Evolutionary conservation across 2,888 invertebrate species (phyloP), one percentile per base, ranked within the genome.

Genomic region (Ornithoptera priamus): DNA sequence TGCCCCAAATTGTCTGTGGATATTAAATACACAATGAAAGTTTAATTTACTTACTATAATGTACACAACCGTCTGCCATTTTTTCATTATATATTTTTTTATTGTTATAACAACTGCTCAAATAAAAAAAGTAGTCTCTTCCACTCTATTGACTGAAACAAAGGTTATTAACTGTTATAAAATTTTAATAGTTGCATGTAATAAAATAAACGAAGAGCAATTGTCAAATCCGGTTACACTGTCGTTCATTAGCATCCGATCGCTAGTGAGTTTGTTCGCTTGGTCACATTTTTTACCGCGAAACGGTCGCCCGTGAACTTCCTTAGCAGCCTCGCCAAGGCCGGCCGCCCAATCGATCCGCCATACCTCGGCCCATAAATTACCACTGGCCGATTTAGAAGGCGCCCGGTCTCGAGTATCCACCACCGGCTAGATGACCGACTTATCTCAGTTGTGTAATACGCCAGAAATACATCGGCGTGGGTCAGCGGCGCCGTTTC

Each of bases 291-390:
- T 74, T 71, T 69, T 65, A 70, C 68, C 68, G 76, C 60, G 78
- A 76, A 77, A 75, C 76, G 76, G 74, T 74, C 83, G 90, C 82
- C 92, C 93, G 76, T 93, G 92, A 93, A 93, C 93, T 92, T 91
- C 88, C 86, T 85, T 74, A 79, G 82, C 85, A 85, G 87, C 88
- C 78, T 81, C 80, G 79, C 79, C 91, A 93, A 93, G 93, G 93
- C 83, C 92, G 80, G 72, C 74, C 78, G 82, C 79, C 81, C 81
- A 80, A 89, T 89, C 90, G 88, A 89, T 87, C 81, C 80, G 75
- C 72, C 75, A 79, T 77, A 80, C 79, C 75, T 75, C 73, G 72
- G 46, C 69, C 80, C 82, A 84, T 86, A 84, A 85, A 87, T 87
- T 86, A 81, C 79, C 78, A 82, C 78, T 78, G 84, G 80, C 84